phyloP scores from a whole-genome alignment of 2,888 invertebrate species.

The Tipula confusa region DNA sequence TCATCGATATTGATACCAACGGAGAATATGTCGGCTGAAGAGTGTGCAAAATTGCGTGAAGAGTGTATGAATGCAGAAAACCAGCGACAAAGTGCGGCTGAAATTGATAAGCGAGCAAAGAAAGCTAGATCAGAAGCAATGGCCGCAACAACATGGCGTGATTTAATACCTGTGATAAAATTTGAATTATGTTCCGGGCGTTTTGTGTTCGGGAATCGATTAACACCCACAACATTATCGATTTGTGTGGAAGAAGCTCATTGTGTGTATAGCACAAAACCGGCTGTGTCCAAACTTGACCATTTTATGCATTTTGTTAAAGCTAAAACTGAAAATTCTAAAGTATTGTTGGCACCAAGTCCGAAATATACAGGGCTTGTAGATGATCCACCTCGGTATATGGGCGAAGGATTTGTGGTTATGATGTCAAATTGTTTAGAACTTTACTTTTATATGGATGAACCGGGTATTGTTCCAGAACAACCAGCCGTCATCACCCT shows the following conservation, averaged over 20 bases:
- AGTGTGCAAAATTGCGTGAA: conserved; percentile 54
- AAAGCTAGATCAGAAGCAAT: conserved; percentile 70
- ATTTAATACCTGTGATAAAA: conserved; percentile 94
- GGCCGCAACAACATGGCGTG: conserved; percentile 87
- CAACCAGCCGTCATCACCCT: conserved; percentile 83
- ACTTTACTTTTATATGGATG: conserved; percentile 96
- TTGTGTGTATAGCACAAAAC: conserved; percentile 91
- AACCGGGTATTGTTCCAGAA: conserved; percentile 87
- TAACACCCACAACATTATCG: conserved; percentile 89
- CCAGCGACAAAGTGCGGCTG: conserved; percentile 51
- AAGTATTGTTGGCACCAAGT: conserved; percentile 93
- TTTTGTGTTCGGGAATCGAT: conserved; percentile 89
- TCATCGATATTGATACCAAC: conserved; percentile 63
- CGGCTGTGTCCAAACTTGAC: conserved; percentile 88
- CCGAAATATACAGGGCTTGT: conserved; percentile 89
- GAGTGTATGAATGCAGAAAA: conserved; percentile 61
- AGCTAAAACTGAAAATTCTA: conserved; percentile 91
- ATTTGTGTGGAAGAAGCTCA: conserved; percentile 91
- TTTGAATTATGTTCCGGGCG: conserved; percentile 88
- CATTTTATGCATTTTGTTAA: conserved; percentile 95
- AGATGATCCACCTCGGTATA: conserved; percentile 92
- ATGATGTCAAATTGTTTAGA: conserved; percentile 93
- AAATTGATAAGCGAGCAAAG: conserved; percentile 43
- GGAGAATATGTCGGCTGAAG: conserved; percentile 55
- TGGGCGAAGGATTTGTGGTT: conserved; percentile 98